A percentile compares a stretch with the other conserved stretches of the same genome.
phyloP scores from a whole-genome alignment of 2,888 invertebrate genomes.

The Trichacis sp. region DNA sequence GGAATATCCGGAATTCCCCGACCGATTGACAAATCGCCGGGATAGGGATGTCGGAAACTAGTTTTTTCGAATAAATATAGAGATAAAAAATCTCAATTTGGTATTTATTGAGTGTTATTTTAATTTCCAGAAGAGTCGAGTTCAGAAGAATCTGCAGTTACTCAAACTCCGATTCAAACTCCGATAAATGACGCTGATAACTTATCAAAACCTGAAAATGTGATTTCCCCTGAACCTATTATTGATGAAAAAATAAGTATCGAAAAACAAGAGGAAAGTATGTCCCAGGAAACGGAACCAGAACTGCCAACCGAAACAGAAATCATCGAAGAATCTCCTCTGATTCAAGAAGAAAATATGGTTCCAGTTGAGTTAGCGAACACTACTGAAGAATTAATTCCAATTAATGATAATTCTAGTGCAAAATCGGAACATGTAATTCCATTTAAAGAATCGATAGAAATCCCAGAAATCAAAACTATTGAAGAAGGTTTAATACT shows the following conservation, averaged over 20 bases:
- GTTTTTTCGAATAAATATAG: conserved; percentile 9
- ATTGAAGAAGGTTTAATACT: no score
- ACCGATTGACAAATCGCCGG: no score
- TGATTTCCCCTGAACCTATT: neutral
- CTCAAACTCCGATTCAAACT: no score
- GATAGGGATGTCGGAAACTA: no score
- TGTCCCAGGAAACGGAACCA: neutral
- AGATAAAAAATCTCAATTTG: conserved; percentile 8
- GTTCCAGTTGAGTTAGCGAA: neutral
- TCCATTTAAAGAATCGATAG: no score
- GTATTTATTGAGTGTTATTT: conserved; percentile 3
- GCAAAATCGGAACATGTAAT: no score
- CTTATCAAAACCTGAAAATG: conserved; percentile 14
- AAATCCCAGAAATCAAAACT: no score
- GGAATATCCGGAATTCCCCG: no score
- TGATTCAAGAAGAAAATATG: neutral
- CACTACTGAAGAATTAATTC: no score
- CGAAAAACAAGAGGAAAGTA: conserved; percentile 16
- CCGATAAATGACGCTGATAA: conserved; percentile 26
- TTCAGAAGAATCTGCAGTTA: conserved; percentile 33
- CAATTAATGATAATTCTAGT: no score
- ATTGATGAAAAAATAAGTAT: conserved; percentile 14
- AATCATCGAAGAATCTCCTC: neutral
- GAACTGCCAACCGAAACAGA: conserved; percentile 8
- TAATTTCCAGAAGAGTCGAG: conserved; percentile 21